phyloP scores from a whole-genome alignment of 1,140 invertebrate species.

The Aphis craccivora region DNA sequence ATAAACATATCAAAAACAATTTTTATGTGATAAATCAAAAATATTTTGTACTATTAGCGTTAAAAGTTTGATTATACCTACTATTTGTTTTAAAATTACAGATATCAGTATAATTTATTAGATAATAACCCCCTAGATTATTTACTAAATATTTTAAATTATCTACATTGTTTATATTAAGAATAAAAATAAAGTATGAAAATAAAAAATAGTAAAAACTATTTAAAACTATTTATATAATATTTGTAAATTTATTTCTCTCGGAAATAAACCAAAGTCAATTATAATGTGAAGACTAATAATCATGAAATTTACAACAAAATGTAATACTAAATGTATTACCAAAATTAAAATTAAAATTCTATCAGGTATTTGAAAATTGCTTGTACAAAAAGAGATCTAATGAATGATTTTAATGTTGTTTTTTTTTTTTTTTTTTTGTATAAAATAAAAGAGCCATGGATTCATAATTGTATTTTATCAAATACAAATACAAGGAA shows the following conservation, averaged over 20 bases:
- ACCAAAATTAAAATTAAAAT: background rate
- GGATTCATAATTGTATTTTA: too few relatives aligned
- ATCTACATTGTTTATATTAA: too few relatives aligned
- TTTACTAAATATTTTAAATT: too few relatives aligned
- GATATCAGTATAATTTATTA: background rate
- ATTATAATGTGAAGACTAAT: background rate
- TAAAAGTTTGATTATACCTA: background rate
- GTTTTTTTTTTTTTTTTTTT: background rate
- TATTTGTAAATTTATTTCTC: background rate
- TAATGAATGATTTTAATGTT: background rate
- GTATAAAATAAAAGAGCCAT: background rate
- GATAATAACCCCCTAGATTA: background rate
- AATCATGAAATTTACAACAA: background rate
- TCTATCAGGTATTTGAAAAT: background rate
- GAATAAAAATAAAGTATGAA: background rate
- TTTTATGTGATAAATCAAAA: background rate
- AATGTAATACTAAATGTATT: too few relatives aligned
- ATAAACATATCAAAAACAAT: slow-evolving; percentile 20
- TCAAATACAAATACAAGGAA: too few relatives aligned
- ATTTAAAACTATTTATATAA: background rate
- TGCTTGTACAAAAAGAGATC: background rate
- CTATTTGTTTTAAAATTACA: background rate
- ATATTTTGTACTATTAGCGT: background rate
- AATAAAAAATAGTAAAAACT: background rate
- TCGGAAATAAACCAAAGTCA: background rate